phyloP scores from a whole-genome alignment of 2,888 invertebrate genomes.

The Bombylius major region DNA sequence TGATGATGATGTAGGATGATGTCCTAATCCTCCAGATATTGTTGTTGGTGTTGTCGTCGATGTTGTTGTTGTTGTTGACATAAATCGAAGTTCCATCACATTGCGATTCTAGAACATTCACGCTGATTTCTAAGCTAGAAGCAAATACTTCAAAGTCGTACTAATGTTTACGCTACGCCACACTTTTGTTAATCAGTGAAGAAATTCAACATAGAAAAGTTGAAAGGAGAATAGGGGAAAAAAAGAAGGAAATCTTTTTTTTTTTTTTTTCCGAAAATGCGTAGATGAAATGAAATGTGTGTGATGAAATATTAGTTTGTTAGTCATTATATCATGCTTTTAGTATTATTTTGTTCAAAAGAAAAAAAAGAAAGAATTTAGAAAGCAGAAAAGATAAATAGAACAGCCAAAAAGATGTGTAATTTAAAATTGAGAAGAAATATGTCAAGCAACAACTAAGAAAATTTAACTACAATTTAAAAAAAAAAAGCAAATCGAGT shows the following conservation, averaged over 20 bases:
- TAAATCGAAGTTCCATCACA: conserved; percentile 36
- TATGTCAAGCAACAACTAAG: too few relatives aligned
- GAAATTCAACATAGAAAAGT: not conserved
- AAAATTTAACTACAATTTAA: too few relatives aligned
- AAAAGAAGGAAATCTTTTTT: not conserved
- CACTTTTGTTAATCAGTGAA: conserved; percentile 8
- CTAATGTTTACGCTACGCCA: conserved; percentile 16
- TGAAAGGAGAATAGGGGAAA: not conserved
- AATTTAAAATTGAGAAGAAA: too few relatives aligned
- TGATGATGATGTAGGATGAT: conserved; percentile 16
- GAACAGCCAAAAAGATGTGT: too few relatives aligned
- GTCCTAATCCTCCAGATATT: conserved; percentile 1
- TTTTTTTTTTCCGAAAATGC: not conserved
- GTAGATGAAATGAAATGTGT: not conserved
- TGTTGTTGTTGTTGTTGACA: conserved; percentile 17
- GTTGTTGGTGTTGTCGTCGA: conserved; percentile 4
- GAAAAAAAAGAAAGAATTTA: too few relatives aligned
- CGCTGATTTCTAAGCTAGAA: conserved; percentile 29
- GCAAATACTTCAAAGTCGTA: conserved; percentile 21
- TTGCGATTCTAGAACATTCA: conserved; percentile 37
- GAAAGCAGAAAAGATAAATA: too few relatives aligned
- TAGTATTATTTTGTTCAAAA: not conserved
- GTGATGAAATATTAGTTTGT: not conserved
- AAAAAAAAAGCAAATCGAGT: too few relatives aligned
- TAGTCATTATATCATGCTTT: not conserved